A percentile compares a stretch with the other conserved stretches of the same genome.
Evolutionary conservation across 2,113 vertebrate species (phyloP).

Genomic region (Fregata magnificens): DNA sequence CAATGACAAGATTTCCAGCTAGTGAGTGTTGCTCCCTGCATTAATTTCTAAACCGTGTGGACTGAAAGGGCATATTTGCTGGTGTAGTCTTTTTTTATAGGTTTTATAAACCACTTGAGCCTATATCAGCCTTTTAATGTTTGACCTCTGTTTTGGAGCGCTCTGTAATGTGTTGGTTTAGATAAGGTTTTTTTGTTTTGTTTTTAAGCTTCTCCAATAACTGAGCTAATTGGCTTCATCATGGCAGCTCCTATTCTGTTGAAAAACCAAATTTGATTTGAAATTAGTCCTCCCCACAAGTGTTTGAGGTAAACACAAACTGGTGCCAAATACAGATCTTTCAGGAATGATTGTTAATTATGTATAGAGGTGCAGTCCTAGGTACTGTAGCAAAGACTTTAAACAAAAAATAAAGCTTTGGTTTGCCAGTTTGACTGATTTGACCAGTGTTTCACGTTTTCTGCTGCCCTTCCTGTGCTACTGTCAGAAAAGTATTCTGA

Average conservation of each 20-base stretch:
- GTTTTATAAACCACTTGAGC: conserved; percentile 85
- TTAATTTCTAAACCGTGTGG: conserved; percentile 68
- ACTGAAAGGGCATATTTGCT: conserved; percentile 72
- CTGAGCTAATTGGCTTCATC: conserved; percentile 52
- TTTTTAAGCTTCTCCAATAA: conserved; percentile 54
- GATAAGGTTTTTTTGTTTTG: conserved; percentile 20
- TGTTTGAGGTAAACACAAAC: conserved; percentile 69
- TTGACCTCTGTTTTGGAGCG: conserved; percentile 69
- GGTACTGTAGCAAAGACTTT: conserved; percentile 66
- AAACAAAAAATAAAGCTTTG: conserved; percentile 61
- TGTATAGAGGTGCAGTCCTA: conserved; percentile 64
- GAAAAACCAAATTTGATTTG: conserved; percentile 39
- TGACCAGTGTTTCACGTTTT: conserved; percentile 16
- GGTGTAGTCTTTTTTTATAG: conserved; percentile 82
- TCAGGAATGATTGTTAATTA: conserved; percentile 70
- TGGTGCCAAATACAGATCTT: conserved; percentile 78
- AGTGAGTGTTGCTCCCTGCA: conserved; percentile 64
- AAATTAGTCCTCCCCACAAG: conserved; percentile 43
- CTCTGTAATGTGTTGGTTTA: conserved; percentile 67
- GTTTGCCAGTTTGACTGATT: conserved; percentile 66
- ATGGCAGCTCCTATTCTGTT: conserved; percentile 41
- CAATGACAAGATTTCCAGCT: conserved; percentile 70
- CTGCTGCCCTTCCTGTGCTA: conserved; percentile 12
- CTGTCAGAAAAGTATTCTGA: conserved; percentile 4
- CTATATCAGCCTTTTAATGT: conserved; percentile 79